Percentiles rank a stretch among this genome's conserved stretches.
phyloP scores from a whole-genome alignment of 1,140 invertebrate genomes.

The Nasonia longicornis region DNA sequence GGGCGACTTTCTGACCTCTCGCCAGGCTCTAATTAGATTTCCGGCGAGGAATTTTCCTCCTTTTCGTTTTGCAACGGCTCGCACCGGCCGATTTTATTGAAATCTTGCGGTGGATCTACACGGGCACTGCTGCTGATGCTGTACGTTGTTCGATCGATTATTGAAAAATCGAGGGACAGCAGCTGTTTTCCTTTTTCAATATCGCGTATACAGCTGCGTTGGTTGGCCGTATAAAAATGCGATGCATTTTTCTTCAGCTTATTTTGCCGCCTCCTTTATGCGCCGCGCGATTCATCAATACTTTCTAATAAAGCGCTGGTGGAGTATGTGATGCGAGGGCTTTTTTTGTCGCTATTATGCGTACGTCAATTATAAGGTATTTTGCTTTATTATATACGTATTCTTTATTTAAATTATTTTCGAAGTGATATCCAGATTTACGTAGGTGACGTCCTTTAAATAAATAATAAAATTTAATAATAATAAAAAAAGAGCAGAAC shows the following conservation, averaged over 20 bases:
- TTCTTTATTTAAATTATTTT: background rate
- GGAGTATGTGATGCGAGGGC: background rate
- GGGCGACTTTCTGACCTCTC: background rate
- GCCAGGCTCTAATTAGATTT: background rate
- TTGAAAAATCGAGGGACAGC: background rate
- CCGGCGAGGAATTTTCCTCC: background rate
- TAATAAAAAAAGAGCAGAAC: constrained; percentile 61
- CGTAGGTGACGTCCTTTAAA: background rate
- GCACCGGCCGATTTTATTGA: background rate
- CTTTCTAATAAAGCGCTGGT: background rate
- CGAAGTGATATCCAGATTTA: too few relatives aligned
- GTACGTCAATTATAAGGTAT: background rate
- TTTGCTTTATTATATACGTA: too few relatives aligned
- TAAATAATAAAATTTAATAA: background rate
- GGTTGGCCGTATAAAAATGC: background rate
- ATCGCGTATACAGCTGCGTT: background rate
- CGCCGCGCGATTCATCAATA: background rate
- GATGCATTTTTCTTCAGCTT: background rate
- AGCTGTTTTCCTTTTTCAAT: background rate
- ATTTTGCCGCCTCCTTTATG: background rate
- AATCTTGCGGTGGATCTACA: background rate
- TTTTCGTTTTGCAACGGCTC: background rate
- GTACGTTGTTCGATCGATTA: background rate
- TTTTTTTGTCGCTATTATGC: background rate
- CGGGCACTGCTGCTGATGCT: background rate